Evolutionary conservation across 2,888 invertebrate genomes (phyloP), one percentile per base, ranked within the genome.

Genomic region (Ommatoiulus sabulosus): DNA sequence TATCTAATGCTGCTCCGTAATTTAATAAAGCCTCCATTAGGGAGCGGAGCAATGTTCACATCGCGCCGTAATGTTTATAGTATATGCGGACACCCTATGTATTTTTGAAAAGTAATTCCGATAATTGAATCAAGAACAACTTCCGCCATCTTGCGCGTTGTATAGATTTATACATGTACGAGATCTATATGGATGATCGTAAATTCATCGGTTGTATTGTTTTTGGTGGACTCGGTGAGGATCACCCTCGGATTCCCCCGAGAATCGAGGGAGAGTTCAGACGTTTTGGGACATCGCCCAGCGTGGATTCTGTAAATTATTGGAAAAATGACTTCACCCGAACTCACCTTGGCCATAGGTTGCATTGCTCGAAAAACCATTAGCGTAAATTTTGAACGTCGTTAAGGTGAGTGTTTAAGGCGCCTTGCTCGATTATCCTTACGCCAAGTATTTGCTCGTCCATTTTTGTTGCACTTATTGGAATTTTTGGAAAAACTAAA

Each of bases 1-100:
- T 72, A 72, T 72, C 72, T 72, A 72, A 72, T 72, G 72, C n/a
- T 7, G 72, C 72, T 72, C 24, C 24, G 72, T 72, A 72, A 72
- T 72, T 72, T 72, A 72, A 72, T 72, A 72, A 72, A n/a, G 10
- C 72, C 72, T 72, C 72, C 72, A 72, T 72, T 72, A 72, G 72
- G 72, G 72, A 63, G 72, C 72, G 8, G 72, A 72, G 72, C 24
- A 72, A 72, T 72, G 72, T 72, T 72, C 72, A n/a, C 72, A 24
- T 24, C 7, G 24, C 24, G 20, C 72, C 20, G 72, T 72, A 24
- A 72, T 20, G 20, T 72, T 24, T 24, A 24, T n/a, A 24, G 20
- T 72, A 24, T 5, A 24, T 24, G 72, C 5, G 24, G 4, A 72
- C 17, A 10, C 10, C 17, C 57, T 15, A 57, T 72, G 72, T 24